A percentile compares a stretch with the other conserved stretches of the same genome.
Evolutionary conservation across 2,888 invertebrate species (phyloP).

Genomic region (Trachelus tabidus): DNA sequence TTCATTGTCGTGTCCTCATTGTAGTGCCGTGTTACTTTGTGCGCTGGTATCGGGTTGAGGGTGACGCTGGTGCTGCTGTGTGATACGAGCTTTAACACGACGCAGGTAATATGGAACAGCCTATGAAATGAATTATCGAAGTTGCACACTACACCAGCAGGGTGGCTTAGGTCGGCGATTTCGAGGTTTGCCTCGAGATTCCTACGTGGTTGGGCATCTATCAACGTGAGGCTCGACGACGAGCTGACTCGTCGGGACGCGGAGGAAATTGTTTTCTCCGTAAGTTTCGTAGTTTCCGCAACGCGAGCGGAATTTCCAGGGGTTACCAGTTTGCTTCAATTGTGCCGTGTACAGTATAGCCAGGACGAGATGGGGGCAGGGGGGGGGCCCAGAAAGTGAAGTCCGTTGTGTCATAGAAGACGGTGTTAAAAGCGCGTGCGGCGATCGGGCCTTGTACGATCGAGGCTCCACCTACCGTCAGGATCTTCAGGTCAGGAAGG

Average conservation of each 20-base stretch:
- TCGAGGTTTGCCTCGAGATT: constrained; percentile 20
- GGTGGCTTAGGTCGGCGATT: constrained; percentile 17
- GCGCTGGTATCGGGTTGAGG: background rate
- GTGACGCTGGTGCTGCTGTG: background rate
- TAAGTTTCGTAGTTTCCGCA: background rate
- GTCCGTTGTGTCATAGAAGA: background rate
- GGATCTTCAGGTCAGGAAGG: too few relatives aligned
- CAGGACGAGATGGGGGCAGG: background rate
- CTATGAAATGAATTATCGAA: background rate
- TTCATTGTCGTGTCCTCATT: background rate
- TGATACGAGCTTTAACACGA: background rate
- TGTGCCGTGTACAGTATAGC: background rate
- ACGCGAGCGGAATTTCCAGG: background rate
- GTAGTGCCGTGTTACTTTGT: background rate
- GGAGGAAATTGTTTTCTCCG: background rate
- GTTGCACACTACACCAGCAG: constrained; percentile 12
- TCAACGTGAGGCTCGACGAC: constrained; percentile 15
- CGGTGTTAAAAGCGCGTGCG: too few relatives aligned
- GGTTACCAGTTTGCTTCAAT: background rate
- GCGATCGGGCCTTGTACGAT: too few relatives aligned
- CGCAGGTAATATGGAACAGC: background rate
- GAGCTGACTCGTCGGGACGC: constrained; percentile 19
- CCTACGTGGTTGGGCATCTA: constrained; percentile 19
- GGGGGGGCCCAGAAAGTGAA: background rate
- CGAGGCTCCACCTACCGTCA: too few relatives aligned